Evolutionary conservation across 1,140 invertebrate genomes (phyloP).

Genomic region (Drosophila yakuba): DNA sequence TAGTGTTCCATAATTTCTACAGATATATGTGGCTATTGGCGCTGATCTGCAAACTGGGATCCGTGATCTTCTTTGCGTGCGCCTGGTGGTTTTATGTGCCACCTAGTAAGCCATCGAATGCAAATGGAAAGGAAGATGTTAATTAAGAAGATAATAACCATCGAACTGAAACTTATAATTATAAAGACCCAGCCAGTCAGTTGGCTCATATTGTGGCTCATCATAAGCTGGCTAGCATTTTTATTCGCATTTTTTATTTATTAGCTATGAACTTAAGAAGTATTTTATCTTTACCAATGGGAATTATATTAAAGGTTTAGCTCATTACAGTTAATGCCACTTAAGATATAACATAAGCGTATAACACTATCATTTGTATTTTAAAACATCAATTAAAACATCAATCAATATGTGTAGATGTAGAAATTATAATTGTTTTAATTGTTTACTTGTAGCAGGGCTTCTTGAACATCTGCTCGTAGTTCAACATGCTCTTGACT

Average conservation of each 20-base stretch:
- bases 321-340: background rate
- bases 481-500: conserved; percentile 13
- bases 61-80: conserved; percentile 88
- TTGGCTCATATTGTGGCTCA: conserved; percentile 38
- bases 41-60: conserved; percentile 87
- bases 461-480: conserved; percentile 25
- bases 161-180: conserved; percentile 20
- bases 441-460: conserved; percentile 21
- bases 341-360: conserved; percentile 3
- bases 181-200: conserved; percentile 3
- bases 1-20: background rate
- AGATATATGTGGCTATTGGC: conserved; percentile 89
- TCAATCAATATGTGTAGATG: conserved; percentile 6
- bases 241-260: background rate
- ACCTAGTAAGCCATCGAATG: conserved; percentile 56
- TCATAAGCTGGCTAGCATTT: conserved; percentile 7
- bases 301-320: background rate
- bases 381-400: conserved; percentile 16
- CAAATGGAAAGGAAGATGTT: conserved; percentile 26
- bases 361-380: conserved; percentile 12
- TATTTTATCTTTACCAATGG: conserved; percentile 9
- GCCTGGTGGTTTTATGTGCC: conserved; percentile 90
- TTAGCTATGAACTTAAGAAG: conserved; percentile 10
- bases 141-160: conserved; percentile 14
- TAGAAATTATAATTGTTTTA: background rate